Evolutionary conservation across 2,888 invertebrate species (phyloP), one percentile per base, ranked within the genome.

Genomic region (Ptychoptera albimana): DNA sequence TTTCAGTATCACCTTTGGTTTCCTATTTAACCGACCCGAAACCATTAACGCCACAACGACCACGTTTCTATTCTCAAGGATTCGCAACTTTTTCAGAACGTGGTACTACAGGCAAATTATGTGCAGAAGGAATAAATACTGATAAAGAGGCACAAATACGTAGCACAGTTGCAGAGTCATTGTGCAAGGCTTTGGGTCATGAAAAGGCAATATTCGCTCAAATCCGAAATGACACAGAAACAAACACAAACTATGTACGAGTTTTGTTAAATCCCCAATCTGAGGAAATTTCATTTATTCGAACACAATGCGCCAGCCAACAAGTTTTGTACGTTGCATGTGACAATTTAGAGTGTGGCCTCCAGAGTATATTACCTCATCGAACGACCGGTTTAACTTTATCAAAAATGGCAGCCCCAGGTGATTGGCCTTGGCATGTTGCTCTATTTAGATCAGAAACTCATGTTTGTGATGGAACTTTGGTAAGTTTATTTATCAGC

Each of bases 381-480:
- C 65, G 42, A 10, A 44, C 61, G 13, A 56, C 60, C 8, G 23
- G 39, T 16, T 12, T 30, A 14, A 72, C 73, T 1, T 64, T 87
- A 48, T 71, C 75, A 34, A 82, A 84, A 55, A 79, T 83, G 64
- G 75, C 86, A 1, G 71, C 71, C 4, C 81, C 83, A 1, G 88
- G 87, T 2, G 87, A 88, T 60, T 88, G 89, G 89, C 91, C 91
- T n/a, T 91, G 91, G 89, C 80, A 87, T 58, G 84, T 80, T 13
- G 80, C 84, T 2, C 68, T 92, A 2, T 76, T 84, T 55, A 79
- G 87, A 54, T 79, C 87, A 56, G 82, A 86, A 51, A 78, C 82
- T 36, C 89, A 91, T 59, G 82, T 86, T 7, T 92, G 91, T 59
- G 91, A 92, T 60, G 89, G 84, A 2, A 84, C 86, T 1, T 71